A percentile compares a stretch with the other conserved stretches of the same genome.
Evolutionary conservation across 2,113 vertebrate species (phyloP).

Genomic region (Podarcis cretensis): DNA sequence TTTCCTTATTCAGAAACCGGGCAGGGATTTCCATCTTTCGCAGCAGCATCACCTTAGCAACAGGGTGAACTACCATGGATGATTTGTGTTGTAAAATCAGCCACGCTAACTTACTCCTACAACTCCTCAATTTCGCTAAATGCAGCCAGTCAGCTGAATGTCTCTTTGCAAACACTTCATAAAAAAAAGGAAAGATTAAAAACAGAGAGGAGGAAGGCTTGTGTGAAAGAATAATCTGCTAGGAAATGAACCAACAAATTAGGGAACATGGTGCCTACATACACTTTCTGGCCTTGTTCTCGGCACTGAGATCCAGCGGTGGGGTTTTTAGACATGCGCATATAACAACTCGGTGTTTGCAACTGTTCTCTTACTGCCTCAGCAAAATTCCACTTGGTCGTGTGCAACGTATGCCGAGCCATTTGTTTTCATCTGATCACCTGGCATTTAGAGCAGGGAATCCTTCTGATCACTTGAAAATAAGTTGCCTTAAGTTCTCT

Average conservation of each 20-base stretch:
- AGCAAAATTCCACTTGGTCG: constrained; percentile 59
- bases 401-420: constrained; percentile 61
- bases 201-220: constrained; percentile 53
- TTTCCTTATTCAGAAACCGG: background rate
- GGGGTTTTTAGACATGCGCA: constrained; percentile 3
- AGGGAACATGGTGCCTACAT: constrained; percentile 39
- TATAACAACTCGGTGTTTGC: constrained; percentile 56
- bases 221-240: constrained; percentile 67
- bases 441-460: constrained; percentile 49
- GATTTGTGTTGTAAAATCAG: constrained; percentile 38
- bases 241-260: constrained; percentile 50
- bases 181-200: constrained; percentile 51
- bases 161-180: constrained; percentile 54
- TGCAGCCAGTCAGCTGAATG: constrained; percentile 42
- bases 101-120: constrained; percentile 21
- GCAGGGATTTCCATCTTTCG: background rate
- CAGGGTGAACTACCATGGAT: constrained; percentile 1
- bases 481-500: background rate
- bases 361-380: constrained; percentile 61
- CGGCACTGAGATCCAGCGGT: constrained; percentile 13
- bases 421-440: constrained; percentile 54
- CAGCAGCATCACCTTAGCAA: constrained; percentile 23
- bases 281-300: constrained; percentile 53
- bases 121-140: constrained; percentile 42
- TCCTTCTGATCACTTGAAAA: constrained; percentile 38